These are phyloP conservation scores for Phasianus colchicus DNA, from an alignment of 2,113 vertebrate species.

Conservation along the genomic window DNA sequence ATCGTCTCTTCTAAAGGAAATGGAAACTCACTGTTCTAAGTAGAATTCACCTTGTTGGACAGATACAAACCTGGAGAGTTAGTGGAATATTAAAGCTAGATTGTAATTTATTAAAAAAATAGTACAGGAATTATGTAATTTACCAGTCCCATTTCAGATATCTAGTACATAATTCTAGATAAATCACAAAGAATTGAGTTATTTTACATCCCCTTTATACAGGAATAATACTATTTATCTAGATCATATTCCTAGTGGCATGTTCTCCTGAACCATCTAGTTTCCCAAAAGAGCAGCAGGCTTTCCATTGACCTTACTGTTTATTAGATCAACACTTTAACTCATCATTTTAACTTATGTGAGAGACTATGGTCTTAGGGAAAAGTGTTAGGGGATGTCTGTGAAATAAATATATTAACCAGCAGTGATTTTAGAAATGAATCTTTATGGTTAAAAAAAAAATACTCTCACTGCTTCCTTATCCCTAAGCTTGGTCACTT, in stretches of 20 bases:
- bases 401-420: not conserved
- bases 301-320: not conserved
- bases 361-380: not conserved
- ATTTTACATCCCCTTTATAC: not conserved
- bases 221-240: not conserved
- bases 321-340: not conserved
- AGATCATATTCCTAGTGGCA: not conserved
- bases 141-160: not conserved
- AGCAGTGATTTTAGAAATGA: not conserved
- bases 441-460: not conserved
- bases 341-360: not conserved
- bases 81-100: not conserved
- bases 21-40: not conserved
- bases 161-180: not conserved
- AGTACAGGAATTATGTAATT: not conserved
- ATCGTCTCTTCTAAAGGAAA: not conserved
- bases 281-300: not conserved
- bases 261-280: not conserved
- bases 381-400: not conserved
- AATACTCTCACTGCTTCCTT: not conserved
- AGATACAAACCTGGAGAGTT: not conserved
- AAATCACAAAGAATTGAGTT: not conserved
- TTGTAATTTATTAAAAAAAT: not conserved
- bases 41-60: not conserved
- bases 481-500: fast-evolving